Base-by-base conservation (phyloP, 2,113 vertebrate species). In the Paradoxurus hermaphroditus region DNA sequence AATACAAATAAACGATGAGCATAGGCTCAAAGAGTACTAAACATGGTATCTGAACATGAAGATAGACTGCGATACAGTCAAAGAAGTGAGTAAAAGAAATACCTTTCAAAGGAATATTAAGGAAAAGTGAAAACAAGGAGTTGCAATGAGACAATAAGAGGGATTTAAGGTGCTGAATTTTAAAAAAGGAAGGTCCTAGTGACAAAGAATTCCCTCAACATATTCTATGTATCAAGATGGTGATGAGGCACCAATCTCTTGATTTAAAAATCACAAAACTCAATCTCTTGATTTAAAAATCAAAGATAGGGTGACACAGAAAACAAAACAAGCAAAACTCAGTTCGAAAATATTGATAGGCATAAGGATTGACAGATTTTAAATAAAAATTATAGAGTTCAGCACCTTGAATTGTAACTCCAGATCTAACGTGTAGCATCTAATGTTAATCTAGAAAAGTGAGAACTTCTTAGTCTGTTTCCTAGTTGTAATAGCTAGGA, bases 291-390 rank as follows among this genome's bases (percentile, higher is more conserved):
- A 79, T 94, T 84, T 87, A 81, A 92, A 95, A 95, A 83, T 83
- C 65, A 85, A 92, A 81, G 65, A 88, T 88, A 90, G 53, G 68
- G 62, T 97, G 70, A 82, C 63, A 72, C 0, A 81, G 70, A 62
- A 90, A 94, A 89, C 90, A 21, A 53, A 23, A 23, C 21, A 56
- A 56, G 4, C 51, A 49, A 51, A 13, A 14, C 4, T 84, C 67
- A 59, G 31, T 63, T 95, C 29, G 73, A 97, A 96, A 97, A 97
- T 97, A 96, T n/a, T 96, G 94, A 94, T 70, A 91, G 92, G 34
- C 51, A 59, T 91, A 44, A 84, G 8, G 44, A 96, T n/a, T 87
- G 75, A 96, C 15, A 96, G 75, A 95, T 92, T 94, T 96, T 95
- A 29, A 65, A 85, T 67, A 53, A 73, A 78, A 96, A 85, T 23